These are phyloP conservation scores for Thymallus thymallus DNA, from an alignment of 2,113 vertebrate species.

Conservation along the genomic window DNA sequence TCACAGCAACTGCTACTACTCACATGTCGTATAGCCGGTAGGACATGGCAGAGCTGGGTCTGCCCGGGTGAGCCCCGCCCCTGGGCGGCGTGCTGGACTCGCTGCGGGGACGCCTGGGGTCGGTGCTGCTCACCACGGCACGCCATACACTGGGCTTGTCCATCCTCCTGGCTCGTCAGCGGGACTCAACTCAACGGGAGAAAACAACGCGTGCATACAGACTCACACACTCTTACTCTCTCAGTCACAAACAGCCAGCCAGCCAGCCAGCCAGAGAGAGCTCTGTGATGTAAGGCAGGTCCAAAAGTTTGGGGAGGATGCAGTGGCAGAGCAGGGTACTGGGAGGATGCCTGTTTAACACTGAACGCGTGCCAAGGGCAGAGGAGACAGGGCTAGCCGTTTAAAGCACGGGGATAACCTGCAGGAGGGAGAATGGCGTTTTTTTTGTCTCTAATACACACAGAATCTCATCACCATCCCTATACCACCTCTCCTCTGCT, in stretches of 20 bases:
- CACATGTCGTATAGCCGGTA: constrained; percentile 76
- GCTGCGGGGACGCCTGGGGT: constrained; percentile 48
- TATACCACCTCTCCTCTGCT: constrained; percentile 57
- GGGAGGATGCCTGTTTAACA: constrained; percentile 23
- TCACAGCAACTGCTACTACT: constrained; percentile 51
- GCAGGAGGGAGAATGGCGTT: constrained; percentile 1
- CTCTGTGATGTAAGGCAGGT: constrained; percentile 73
- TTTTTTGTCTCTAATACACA: constrained; percentile 25
- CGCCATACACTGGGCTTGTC: constrained; percentile 75
- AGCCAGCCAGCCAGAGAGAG: constrained; percentile 39
- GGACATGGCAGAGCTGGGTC: constrained; percentile 71
- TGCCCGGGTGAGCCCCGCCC: constrained; percentile 45
- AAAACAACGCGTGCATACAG: constrained; percentile 45
- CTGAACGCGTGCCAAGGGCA: not conserved
- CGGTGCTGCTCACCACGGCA: constrained; percentile 69
- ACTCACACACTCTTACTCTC: constrained; percentile 39
- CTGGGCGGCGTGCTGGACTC: constrained; percentile 48
- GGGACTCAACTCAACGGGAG: constrained; percentile 38
- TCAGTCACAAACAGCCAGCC: constrained; percentile 65
- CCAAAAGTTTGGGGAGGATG: constrained; percentile 42
- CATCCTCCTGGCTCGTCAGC: constrained; percentile 12
- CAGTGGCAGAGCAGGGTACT: constrained; percentile 6
- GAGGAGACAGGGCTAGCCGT: constrained; percentile 5
- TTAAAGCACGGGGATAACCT: constrained; percentile 19
- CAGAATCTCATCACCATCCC: constrained; percentile 34